A percentile compares a stretch with the other conserved stretches of the same genome.
Evolutionary conservation across 2,797 vertebrate genomes (phyloP).

Genomic region (Antennarius maculatus): DNA sequence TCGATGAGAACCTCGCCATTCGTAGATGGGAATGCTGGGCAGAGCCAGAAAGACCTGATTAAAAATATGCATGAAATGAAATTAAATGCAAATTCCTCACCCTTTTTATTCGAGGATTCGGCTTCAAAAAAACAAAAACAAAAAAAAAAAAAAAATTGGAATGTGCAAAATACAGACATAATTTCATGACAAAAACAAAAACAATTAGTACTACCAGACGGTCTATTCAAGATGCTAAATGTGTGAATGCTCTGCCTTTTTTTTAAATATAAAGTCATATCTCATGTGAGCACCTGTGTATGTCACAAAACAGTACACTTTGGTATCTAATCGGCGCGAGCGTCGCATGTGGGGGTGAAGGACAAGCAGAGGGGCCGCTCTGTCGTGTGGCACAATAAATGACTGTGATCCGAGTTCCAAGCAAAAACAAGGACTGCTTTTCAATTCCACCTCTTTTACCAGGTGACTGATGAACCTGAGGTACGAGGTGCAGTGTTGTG

Average conservation of each 20-base stretch:
- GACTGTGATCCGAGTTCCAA: conserved; percentile 67
- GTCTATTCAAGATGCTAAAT: conserved; percentile 1
- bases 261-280: background rate
- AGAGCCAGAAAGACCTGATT: conserved; percentile 67
- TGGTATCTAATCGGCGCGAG: conserved; percentile 51
- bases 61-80: conserved; percentile 72
- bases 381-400: conserved; percentile 74
- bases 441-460: conserved; percentile 76
- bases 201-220: conserved; percentile 6
- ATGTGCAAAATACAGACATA: conserved; percentile 2
- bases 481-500: conserved; percentile 82
- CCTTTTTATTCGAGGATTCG: conserved; percentile 42
- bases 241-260: background rate
- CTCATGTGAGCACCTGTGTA: conserved; percentile 18
- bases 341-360: conserved; percentile 63
- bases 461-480: conserved; percentile 74
- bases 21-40: conserved; percentile 66
- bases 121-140: too few species aligned
- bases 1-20: conserved; percentile 65
- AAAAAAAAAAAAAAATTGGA: conserved; percentile 22
- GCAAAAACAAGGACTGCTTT: conserved; percentile 78
- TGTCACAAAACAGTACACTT: conserved; percentile 37
- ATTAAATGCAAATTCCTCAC: conserved; percentile 74
- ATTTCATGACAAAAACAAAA: conserved; percentile 2
- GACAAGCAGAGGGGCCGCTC: conserved; percentile 54